Conservation (phyloP, 2,797 vertebrate species). For the Lacerta agilis region DNA sequence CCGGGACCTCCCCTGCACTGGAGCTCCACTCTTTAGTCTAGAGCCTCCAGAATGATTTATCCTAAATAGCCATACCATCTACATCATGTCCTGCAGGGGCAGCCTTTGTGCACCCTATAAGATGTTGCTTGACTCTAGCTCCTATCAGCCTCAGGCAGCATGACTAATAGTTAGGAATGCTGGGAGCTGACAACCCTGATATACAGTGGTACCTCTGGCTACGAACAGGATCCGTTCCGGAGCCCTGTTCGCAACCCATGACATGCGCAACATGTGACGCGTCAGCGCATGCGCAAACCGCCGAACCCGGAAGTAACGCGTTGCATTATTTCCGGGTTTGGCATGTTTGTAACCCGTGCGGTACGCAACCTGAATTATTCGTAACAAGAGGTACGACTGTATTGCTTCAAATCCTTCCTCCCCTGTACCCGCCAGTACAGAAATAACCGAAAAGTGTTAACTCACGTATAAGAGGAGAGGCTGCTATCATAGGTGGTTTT, state of each 20-base stretch:
- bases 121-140: neutral
- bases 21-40: no score
- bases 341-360: no score
- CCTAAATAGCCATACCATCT: neutral
- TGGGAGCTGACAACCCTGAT: neutral
- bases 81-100: neutral
- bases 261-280: no score
- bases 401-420: neutral
- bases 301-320: no score
- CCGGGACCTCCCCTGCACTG: neutral
- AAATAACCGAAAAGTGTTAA: conserved; percentile 41
- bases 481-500: conserved; percentile 94
- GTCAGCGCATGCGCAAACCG: no score
- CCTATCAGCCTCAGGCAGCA: neutral
- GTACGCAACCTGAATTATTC: no score
- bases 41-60: neutral
- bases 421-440: neutral
- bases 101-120: neutral
- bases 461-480: conserved; percentile 93
- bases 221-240: no score
- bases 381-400: no score
- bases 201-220: no score
- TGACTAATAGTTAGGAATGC: neutral
- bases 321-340: no score
- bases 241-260: no score